Base-by-base conservation (phyloP, 2,113 vertebrate genomes). In the Coturnix japonica region DNA sequence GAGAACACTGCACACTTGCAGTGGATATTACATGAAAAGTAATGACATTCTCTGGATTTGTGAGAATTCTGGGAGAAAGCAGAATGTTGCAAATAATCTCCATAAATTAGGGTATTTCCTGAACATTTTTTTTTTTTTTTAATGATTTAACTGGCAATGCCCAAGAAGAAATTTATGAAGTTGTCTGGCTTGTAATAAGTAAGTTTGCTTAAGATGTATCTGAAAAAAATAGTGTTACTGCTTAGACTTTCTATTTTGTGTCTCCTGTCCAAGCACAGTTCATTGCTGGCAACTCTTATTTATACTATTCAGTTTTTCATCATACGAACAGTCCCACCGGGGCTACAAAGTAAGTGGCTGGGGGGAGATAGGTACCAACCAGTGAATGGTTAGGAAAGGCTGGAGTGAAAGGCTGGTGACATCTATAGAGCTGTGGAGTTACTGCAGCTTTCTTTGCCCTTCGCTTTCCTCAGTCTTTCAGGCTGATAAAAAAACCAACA, bases 401-500 rank as follows among this genome's bases (percentile, higher is more conserved):
- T 91, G 87, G 18, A 90, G 79, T 2, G 91, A 93, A 81, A 78
- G 53, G 12, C 89, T 93, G 69, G 51, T 82, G 96, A 91, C 95
- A 96, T 63, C 95, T 96, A 89, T 35, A 85, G 96, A 90, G 72
- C 82, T 30, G 21, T 0, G 1, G 35, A 82, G 89, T 92, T 92
- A 95, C 21, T 94, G 91, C 95, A 90, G 61, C 16, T 92, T 57
- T 57, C 61, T 51, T 26, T 41, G 59, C 37, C 30, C n/a, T 67
- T 46, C 28, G 3, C 73, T 83, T 66, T 49, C 20, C 56, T 66
- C 80, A 37, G 25, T 5, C 54, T 19, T 39, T 66, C 76, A n/a
- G 61, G 35, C 8, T 16, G 31, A 26, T 13, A 20, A 83, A 82
- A 74, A 82, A 65, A 37, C 37, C 1, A 2, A 37, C 22, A n/a